Base-by-base conservation (phyloP, 2,797 vertebrate genomes). In the Notolabrus celidotus region DNA sequence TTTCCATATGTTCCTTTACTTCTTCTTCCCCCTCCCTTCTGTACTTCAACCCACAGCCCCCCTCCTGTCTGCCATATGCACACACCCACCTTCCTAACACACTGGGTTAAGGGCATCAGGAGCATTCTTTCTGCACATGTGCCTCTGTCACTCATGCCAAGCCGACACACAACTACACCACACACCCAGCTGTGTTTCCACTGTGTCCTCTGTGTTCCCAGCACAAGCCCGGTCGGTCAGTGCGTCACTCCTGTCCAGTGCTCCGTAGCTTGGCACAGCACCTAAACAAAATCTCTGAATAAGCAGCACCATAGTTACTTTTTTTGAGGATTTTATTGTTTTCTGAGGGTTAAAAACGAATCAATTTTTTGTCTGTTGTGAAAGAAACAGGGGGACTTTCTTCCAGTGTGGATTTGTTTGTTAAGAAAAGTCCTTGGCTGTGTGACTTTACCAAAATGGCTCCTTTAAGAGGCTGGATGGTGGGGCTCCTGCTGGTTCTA, bases 91-190 rank as follows among this genome's bases (percentile, higher is more conserved):
- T 66, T 74, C 56, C 79, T 63, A 58, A 78, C 59, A 68, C 83
- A 67, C 78, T 65, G 84, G 69, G 83, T 85, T 88, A 86, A 89
- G 83, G 89, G 76, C 88, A 79, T 80, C 79, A 62, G 74, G 50
- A 84, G 83, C 83, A 80, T 90, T 91, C 88, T 84, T 87, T 52
- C 74, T 43, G 4, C 33, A 78, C 94, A 94, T 93, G 86, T 94
- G 93, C 70, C 71, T 88, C 92, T 93, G 94, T 94, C 94, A 94
- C 82, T 95, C 94, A 91, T 12, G 25, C 66, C 59, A 67, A 53
- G 31, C 67, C 79, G 69, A 58, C 66, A 61, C 76, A 84, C 80
- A 78, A 71, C 68, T 34, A 55, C 65, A 52, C 50, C 57, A 17
- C 79, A 67, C 76, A 66, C 61, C 10, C 66, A 61, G 57, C 58